Percentiles rank a stretch among this genome's conserved stretches.
phyloP scores from a whole-genome alignment of 2,888 invertebrate genomes.

The Sphecodes monilicornis region DNA sequence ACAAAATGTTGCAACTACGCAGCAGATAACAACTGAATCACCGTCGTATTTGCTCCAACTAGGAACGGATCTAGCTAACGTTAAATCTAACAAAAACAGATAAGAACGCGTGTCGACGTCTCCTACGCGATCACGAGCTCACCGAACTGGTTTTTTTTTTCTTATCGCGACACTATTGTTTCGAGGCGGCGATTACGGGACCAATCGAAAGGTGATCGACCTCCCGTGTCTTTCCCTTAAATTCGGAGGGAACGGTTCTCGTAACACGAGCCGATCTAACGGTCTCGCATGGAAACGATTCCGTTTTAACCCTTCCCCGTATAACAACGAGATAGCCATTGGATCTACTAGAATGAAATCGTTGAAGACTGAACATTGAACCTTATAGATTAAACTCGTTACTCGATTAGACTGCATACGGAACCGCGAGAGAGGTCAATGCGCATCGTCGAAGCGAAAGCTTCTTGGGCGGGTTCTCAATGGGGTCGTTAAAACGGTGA shows the following conservation, averaged over 20 bases:
- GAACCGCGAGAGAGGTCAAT: neutral
- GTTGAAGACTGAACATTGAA: neutral
- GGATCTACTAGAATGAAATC: neutral
- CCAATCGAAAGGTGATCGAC: neutral
- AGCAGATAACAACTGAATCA: neutral
- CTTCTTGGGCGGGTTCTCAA: slow-evolving; percentile 54
- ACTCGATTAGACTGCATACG: neutral
- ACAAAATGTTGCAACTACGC: neutral
- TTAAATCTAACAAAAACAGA: neutral
- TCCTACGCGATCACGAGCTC: neutral
- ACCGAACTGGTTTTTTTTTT: neutral
- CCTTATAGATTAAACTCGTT: neutral
- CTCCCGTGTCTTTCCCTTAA: neutral
- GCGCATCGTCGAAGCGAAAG: slow-evolving; percentile 27
- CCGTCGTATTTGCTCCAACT: neutral
- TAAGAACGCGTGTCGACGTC: neutral
- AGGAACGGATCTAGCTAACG: neutral
- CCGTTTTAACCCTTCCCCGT: neutral
- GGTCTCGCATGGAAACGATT: neutral
- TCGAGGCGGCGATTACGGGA: neutral
- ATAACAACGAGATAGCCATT: neutral
- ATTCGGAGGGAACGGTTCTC: neutral
- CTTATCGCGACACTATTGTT: neutral
- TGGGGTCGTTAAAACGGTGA: slow-evolving; percentile 60
- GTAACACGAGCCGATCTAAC: neutral